A percentile compares a stretch with the other conserved stretches of the same genome.
Conservation (phyloP, 2,113 vertebrate species). For the Corydoras maculifer region DNA sequence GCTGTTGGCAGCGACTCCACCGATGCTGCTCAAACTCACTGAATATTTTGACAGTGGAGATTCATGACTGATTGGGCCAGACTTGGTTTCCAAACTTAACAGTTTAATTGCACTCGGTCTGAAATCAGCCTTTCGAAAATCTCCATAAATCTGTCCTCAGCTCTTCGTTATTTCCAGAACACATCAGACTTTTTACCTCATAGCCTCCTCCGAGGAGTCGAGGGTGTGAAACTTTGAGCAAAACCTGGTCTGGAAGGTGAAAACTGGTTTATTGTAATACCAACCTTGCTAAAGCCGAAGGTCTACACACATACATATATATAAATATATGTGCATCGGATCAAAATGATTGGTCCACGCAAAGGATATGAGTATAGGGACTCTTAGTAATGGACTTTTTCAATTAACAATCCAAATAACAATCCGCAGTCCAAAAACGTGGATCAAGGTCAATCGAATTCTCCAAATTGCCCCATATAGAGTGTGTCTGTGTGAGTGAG, state of each 20-base stretch:
- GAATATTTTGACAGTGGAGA: slow-evolving; percentile 46
- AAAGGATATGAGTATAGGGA: no score
- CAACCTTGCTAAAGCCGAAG: slow-evolving; percentile 18
- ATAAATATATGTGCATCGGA: no score
- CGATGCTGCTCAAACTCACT: slow-evolving; percentile 25
- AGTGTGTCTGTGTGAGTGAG: no score
- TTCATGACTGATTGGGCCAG: slow-evolving; percentile 47
- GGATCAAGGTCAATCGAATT: no score
- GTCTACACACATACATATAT: no score
- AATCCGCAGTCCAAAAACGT: no score
- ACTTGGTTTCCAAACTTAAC: slow-evolving; percentile 39
- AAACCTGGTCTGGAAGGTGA: slow-evolving; percentile 31
- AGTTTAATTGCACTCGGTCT: slow-evolving; percentile 47
- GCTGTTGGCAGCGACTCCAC: slow-evolving; percentile 29
- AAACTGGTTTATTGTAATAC: slow-evolving; percentile 43
- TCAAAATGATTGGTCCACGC: no score
- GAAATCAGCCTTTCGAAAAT: slow-evolving; percentile 47
- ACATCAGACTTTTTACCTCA: slow-evolving; percentile 38
- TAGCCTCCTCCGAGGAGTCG: slow-evolving; percentile 31
- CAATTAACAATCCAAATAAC: no score
- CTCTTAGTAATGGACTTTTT: no score
- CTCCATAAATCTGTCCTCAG: slow-evolving; percentile 51
- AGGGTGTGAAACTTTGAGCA: slow-evolving; percentile 40
- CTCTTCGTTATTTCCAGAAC: slow-evolving; percentile 40
- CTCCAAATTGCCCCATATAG: no score